phyloP scores from a whole-genome alignment of 2,797 vertebrate genomes.

The Sardinella longiceps region DNA sequence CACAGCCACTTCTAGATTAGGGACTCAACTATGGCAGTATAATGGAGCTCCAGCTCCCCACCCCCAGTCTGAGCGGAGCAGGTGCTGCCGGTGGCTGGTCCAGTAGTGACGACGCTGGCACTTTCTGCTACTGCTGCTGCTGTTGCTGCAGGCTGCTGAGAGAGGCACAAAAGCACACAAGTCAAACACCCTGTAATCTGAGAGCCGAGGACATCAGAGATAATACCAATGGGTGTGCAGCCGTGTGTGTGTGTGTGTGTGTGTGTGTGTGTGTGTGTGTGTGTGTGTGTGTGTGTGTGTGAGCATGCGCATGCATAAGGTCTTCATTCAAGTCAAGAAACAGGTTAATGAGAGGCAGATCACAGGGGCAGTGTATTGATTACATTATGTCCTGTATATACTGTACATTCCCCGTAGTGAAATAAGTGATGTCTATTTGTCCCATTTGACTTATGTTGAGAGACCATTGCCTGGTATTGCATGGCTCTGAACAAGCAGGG shows the following conservation, averaged over 20 bases:
- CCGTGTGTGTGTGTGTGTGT: not conserved
- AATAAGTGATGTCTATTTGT: too few species aligned
- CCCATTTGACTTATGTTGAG: too few species aligned
- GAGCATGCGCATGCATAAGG: not conserved
- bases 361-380: not conserved
- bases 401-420: not conserved
- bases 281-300: slow-evolving; percentile 7
- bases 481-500: too few species aligned
- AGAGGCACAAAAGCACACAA: not conserved
- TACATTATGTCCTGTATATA: not conserved
- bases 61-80: slow-evolving; percentile 9
- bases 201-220: slow-evolving; percentile 9
- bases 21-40: not conserved
- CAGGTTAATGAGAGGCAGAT: slow-evolving; percentile 8
- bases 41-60: not conserved
- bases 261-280: slow-evolving; percentile 1
- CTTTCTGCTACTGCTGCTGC: slow-evolving; percentile 23
- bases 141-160: slow-evolving; percentile 29
- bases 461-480: too few species aligned
- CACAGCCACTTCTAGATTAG: not conserved
- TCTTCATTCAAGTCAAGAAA: not conserved
- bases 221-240: not conserved
- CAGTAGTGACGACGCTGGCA: slow-evolving; percentile 34
- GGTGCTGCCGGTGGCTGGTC: not conserved
- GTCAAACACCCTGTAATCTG: slow-evolving; percentile 28